Base-by-base conservation (phyloP, 2,888 invertebrate genomes). In the Plutella xylostella region DNA sequence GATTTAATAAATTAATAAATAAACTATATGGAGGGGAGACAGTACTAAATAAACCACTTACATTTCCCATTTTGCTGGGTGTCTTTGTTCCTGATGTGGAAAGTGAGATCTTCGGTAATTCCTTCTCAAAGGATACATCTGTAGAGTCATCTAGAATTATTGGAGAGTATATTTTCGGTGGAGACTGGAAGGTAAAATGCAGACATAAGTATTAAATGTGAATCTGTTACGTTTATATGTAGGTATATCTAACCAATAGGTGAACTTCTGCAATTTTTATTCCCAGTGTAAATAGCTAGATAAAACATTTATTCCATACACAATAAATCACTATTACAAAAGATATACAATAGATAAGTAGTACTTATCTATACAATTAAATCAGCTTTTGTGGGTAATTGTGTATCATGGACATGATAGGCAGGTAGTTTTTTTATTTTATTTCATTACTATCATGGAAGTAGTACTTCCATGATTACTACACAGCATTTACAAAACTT, bases 11-110 rank as follows among this genome's bases (percentile, higher is more conserved):
- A 15, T 5, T 11, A 15, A 25, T 12, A 7, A 22, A 40, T 14
- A 6, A n/a, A 9, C 4, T 40, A 25, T 22, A 12, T 12, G 21
- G 3, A 12, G 20, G 21, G 3, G 20, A 21, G 3, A n/a, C 19
- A 3, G 20, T 20, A 38, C 11, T 18, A 7, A n/a, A 6, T 21
- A 38, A n/a, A 6, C 19, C 48, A 67, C 77, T 70, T 61, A 82
- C 82, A 64, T 77, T 76, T 38, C 75, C 75, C 45, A 31, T 50
- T 51, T 59, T 66, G 48, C 70, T 73, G 2, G 74, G 73, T 48
- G n/a, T n/a, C n/a, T n/a, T n/a, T n/a, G n/a, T n/a, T 65, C 64
- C 30, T 61, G 58, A n/a, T 53, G 49, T 1, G 47, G 11, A 28
- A 41, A n/a, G 14, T 15, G 33, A 33, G 9, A 63, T 51, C 28